Base-by-base conservation (phyloP, 2,888 invertebrate species). In the Blera fallax region DNA sequence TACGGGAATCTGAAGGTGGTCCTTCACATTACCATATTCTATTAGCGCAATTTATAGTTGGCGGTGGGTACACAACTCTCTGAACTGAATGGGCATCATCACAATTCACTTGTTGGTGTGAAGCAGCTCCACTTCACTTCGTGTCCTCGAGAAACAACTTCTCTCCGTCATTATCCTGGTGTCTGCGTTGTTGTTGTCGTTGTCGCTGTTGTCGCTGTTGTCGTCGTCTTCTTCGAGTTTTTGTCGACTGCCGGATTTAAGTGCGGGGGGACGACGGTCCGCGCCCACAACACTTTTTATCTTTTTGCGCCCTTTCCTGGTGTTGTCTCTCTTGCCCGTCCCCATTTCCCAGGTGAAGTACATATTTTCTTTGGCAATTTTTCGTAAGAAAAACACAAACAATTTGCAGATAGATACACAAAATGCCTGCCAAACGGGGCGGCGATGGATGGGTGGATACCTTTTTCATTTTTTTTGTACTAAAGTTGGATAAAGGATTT, bases 21-120 rank as follows among this genome's bases (percentile, higher is more conserved):
- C 78, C 82, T 83, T 83, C 72, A 83, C 56, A 85, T 85, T 85
- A 85, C 65, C 85, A 85, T 85, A 85, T 85, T 85, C 85, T 85
- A 85, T 85, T 81, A 81, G 80, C 77, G 76, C 62, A 70, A 77
- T 76, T 85, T 81, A 81, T 81, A 84, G 74, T 70, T 69, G 73
- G 34, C 7, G 45, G 11, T 3, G 16, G 32, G 45, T 58, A 32
- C 50, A 62, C 48, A 69, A 64, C 69, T 40, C 45, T 29, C 34
- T 27, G 50, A 50, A 45, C 54, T 64, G 56, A 77, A 77, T 85
- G 76, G 76, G 76, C 81, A 60, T 72, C 81, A 65, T 74, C 58
- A 52, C 58, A 56, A 60, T 70, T 74, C 62, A 77, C 76, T 81
- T 72, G 52, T 67, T 81, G 54, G 64, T 54, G 48, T 64, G 78